These are phyloP conservation scores for Porphyrio hochstetteri DNA, from an alignment of 2,113 vertebrate genomes.

Conservation along the genomic window DNA sequence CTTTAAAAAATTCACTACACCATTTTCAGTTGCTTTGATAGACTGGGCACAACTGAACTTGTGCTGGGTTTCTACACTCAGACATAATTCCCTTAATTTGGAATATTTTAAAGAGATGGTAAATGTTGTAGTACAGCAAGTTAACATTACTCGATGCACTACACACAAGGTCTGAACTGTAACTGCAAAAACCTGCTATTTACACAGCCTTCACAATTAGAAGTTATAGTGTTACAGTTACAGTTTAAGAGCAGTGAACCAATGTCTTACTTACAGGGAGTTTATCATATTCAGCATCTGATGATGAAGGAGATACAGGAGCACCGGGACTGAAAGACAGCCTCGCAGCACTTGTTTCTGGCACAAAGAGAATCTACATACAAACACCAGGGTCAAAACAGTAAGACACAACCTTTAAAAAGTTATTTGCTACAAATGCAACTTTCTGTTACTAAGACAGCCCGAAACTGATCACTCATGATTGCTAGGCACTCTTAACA, in stretches of 20 bases:
- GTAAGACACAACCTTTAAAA: neutral
- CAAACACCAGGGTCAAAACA: neutral
- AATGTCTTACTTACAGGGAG: constrained; percentile 78
- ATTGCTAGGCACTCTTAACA: neutral
- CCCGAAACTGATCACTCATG: neutral
- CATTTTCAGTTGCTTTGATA: neutral
- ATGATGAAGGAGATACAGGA: constrained; percentile 74
- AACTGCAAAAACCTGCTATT: neutral
- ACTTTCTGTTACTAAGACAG: neutral
- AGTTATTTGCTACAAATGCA: neutral
- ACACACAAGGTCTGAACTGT: neutral
- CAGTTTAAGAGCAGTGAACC: neutral
- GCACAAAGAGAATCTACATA: constrained; percentile 90
- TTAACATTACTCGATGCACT: neutral
- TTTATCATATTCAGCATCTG: constrained; percentile 83
- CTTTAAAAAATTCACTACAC: neutral
- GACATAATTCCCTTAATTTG: neutral
- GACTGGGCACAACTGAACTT: neutral
- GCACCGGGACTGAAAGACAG: constrained; percentile 66
- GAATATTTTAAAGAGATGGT: neutral
- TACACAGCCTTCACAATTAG: neutral
- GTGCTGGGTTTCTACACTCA: neutral
- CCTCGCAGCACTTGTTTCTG: constrained; percentile 75
- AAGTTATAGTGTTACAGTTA: neutral
- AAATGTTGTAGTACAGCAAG: neutral